These are phyloP conservation scores for Alfaro cultratus DNA, from an alignment of 2,797 vertebrate species.

Conservation along the genomic window DNA sequence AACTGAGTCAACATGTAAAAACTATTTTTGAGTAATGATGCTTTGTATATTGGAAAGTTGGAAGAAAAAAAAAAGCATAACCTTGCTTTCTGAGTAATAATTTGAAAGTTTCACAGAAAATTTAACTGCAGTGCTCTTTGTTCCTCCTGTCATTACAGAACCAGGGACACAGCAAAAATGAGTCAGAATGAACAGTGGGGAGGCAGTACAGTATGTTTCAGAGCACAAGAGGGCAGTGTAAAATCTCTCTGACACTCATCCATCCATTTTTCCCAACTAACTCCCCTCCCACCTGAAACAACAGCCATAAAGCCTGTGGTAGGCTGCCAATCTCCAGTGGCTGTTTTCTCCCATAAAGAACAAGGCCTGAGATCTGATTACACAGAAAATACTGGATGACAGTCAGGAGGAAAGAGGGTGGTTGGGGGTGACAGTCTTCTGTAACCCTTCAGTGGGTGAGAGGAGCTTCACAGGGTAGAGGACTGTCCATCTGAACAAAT, in stretches of 20 bases:
- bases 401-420: conserved; percentile 68
- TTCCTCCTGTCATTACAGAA: conserved; percentile 39
- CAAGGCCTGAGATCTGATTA: conserved; percentile 81
- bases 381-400: conserved; percentile 82
- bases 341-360: conserved; percentile 66
- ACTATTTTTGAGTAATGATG: conserved; percentile 5
- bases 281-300: conserved; percentile 83
- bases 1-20: conserved; percentile 13
- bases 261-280: conserved; percentile 51
- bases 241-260: conserved; percentile 73
- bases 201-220: conserved; percentile 71
- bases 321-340: conserved; percentile 75
- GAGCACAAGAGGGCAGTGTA: conserved; percentile 84
- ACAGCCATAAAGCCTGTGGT: conserved; percentile 82
- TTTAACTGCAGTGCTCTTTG: conserved; percentile 44
- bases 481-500: conserved; percentile 86
- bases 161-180: conserved; percentile 49
- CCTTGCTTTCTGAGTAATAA: conserved; percentile 56
- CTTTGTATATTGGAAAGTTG: conserved; percentile 14
- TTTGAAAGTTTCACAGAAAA: conserved; percentile 47
- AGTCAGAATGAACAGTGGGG: conserved; percentile 52
- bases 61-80: conserved; percentile 33
- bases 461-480: conserved; percentile 24
- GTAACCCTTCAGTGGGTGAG: conserved; percentile 84
- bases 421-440: conserved; percentile 79